These are phyloP conservation scores for Chrysaora quinquecirrha DNA, from an alignment of 30 jellyfish, hydroid and myxozoan genomes.

Conservation along the genomic window DNA sequence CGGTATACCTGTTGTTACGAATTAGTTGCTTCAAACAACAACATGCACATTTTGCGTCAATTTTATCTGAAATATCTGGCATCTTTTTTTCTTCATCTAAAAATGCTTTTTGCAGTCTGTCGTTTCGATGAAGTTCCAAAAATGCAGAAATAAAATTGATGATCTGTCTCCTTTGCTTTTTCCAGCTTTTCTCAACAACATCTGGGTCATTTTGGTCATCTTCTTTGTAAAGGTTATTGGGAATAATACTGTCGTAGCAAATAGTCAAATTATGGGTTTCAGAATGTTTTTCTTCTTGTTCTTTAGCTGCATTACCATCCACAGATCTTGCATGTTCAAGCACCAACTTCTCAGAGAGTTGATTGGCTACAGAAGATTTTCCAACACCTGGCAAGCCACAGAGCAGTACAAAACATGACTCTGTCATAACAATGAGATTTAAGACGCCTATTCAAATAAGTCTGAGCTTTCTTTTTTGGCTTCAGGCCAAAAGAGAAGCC, in stretches of 20 bases:
- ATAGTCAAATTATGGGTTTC: not conserved
- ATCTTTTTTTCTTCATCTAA: too few species aligned
- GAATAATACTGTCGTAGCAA: constrained; percentile 65
- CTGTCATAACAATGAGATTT: constrained; percentile 22
- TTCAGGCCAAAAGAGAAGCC: too few species aligned
- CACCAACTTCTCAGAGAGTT: not conserved
- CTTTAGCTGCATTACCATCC: not conserved
- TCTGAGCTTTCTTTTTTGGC: too few species aligned
- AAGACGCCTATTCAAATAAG: too few species aligned
- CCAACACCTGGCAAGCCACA: constrained; percentile 97
- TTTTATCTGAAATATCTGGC: not conserved
- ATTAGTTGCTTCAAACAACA: not conserved
- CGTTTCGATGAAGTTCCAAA: too few species aligned
- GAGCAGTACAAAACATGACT: constrained; percentile 39
- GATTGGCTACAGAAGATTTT: constrained; percentile 61
- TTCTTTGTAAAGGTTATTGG: constrained; percentile 9
- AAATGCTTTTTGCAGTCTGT: too few species aligned
- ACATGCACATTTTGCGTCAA: not conserved
- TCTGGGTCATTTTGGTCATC: not conserved
- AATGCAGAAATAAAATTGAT: not conserved
- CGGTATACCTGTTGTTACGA: too few species aligned
- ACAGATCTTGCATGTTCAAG: not conserved
- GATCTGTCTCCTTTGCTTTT: constrained; percentile 6
- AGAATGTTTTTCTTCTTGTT: not conserved
- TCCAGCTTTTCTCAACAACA: constrained; percentile 22